These are phyloP conservation scores for Sinohyriopsis cumingii DNA, from an alignment of 2,888 invertebrate species.

Conservation along the genomic window DNA sequence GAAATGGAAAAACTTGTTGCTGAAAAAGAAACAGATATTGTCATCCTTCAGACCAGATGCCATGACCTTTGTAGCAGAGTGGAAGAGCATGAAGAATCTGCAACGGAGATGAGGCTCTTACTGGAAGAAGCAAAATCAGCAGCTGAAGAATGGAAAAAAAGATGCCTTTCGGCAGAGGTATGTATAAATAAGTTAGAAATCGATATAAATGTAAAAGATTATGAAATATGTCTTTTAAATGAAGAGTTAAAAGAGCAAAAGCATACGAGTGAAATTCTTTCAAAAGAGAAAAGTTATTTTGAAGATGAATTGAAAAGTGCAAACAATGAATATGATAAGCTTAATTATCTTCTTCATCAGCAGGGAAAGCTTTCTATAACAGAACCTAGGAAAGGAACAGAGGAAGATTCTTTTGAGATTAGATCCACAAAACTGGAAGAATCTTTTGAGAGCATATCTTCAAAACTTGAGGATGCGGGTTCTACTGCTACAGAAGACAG, in stretches of 20 bases:
- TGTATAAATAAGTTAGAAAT: no score
- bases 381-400: background rate
- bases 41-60: background rate
- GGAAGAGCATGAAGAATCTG: conserved; percentile 1
- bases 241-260: no score
- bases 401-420: background rate
- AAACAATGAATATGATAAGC: conserved; percentile 29
- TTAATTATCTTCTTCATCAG: conserved; percentile 11
- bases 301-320: conserved; percentile 39
- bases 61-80: background rate
- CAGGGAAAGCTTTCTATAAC: background rate
- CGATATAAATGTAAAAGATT: no score
- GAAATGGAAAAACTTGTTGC: conserved; percentile 10
- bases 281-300: conserved; percentile 7
- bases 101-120: background rate
- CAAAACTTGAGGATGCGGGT: no score
- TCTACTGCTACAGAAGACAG: no score
- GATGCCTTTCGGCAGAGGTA: no score
- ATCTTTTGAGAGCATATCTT: background rate
- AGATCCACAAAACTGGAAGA: background rate
- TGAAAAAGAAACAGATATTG: conserved; percentile 8
- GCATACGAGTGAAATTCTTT: background rate
- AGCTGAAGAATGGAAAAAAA: no score
- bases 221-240: no score
- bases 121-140: background rate